These are phyloP conservation scores for Nebria brevicollis DNA, from an alignment of 2,888 invertebrate genomes.

Conservation along the genomic window DNA sequence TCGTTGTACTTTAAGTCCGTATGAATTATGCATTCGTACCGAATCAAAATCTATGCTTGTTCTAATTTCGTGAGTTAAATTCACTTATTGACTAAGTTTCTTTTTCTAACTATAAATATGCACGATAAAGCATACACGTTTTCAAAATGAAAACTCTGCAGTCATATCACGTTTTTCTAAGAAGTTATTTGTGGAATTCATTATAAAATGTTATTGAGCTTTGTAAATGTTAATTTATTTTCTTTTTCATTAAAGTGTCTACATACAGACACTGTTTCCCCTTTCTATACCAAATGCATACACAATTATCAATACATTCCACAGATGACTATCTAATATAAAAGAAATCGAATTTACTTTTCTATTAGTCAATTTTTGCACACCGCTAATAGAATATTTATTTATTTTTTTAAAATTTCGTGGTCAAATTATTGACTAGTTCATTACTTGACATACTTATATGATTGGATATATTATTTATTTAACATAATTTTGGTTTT, in stretches of 20 bases:
- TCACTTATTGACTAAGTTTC: not conserved
- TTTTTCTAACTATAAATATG: not conserved
- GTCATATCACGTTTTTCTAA: not conserved
- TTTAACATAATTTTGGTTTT: not conserved
- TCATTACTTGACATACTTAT: not conserved
- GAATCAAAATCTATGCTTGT: not conserved
- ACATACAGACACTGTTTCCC: not conserved
- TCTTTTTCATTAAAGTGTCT: not conserved
- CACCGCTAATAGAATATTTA: not conserved
- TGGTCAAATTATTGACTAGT: not conserved
- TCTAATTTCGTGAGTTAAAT: not conserved
- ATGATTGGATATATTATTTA: not conserved
- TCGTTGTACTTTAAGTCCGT: not conserved
- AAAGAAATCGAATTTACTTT: not conserved
- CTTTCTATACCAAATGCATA: not conserved
- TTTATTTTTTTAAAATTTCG: not conserved
- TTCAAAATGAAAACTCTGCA: not conserved
- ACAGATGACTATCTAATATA: not conserved
- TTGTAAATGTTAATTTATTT: not conserved
- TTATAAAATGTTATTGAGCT: not conserved
- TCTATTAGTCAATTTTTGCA: not conserved
- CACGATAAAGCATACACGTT: not conserved
- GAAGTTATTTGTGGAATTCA: not conserved
- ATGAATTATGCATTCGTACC: not conserved
- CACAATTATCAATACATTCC: not conserved